These are phyloP conservation scores for Anabacerthia variegaticeps DNA, from an alignment of 2,797 vertebrate species.

Conservation along the genomic window DNA sequence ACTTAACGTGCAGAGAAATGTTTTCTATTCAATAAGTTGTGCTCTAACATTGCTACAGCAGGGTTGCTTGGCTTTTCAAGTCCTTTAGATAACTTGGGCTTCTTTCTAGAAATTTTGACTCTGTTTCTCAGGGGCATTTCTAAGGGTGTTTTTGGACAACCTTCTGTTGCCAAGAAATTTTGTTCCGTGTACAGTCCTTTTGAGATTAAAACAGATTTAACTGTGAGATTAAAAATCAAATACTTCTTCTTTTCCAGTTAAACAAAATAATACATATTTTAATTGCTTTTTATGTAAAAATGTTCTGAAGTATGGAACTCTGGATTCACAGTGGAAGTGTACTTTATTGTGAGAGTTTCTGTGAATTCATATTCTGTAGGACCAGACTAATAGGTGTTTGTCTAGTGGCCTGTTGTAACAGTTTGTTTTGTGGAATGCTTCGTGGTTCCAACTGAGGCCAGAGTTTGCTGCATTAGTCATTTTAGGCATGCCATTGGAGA, in stretches of 20 bases:
- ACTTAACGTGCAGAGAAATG: constrained; percentile 38
- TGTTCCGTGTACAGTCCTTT: background rate
- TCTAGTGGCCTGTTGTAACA: background rate
- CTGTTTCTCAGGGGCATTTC: background rate
- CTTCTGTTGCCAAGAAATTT: background rate
- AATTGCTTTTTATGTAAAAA: constrained; percentile 14
- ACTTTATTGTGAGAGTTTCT: background rate
- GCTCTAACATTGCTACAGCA: constrained; percentile 9
- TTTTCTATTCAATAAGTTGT: constrained; percentile 53
- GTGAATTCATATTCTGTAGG: background rate
- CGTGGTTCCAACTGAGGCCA: background rate
- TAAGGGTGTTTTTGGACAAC: background rate
- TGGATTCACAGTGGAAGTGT: background rate
- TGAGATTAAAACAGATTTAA: background rate
- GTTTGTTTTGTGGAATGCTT: background rate
- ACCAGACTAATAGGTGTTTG: background rate
- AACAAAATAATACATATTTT: background rate
- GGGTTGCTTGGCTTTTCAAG: constrained; percentile 37
- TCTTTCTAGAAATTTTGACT: constrained; percentile 37
- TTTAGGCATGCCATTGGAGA: background rate
- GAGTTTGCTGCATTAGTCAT: background rate
- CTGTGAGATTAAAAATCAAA: background rate
- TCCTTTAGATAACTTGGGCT: background rate
- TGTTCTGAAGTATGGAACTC: background rate
- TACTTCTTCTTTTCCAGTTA: background rate